Evolutionary conservation across 2,888 invertebrate species (phyloP).

Genomic region (Pasiphila rectangulata): DNA sequence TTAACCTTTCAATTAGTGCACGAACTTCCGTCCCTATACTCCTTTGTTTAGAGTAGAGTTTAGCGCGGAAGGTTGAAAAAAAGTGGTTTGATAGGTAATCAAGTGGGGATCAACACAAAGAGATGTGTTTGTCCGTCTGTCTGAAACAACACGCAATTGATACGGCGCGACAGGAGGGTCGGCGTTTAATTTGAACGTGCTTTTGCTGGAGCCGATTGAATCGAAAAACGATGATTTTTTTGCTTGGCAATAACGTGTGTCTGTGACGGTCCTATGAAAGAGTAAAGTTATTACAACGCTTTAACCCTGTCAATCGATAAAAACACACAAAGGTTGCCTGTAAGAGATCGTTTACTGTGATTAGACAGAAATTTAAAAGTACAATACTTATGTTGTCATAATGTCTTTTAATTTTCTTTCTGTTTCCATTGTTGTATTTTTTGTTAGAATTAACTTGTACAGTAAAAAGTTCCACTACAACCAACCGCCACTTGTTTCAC

Average conservation of each 20-base stretch:
- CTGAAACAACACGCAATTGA: constrained; percentile 69
- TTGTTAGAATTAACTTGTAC: too few relatives aligned
- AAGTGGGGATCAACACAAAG: constrained; percentile 56
- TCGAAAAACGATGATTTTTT: constrained; percentile 34
- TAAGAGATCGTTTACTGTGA: too few relatives aligned
- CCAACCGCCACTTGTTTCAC: too few relatives aligned
- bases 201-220: constrained; percentile 30
- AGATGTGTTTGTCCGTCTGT: constrained; percentile 65
- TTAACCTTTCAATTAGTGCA: constrained; percentile 17
- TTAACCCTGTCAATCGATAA: too few relatives aligned
- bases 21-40: constrained; percentile 36
- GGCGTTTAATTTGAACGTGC: constrained; percentile 53
- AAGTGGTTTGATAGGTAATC: constrained; percentile 63
- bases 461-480: too few relatives aligned
- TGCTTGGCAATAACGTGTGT: constrained; percentile 12
- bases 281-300: too few relatives aligned
- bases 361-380: too few relatives aligned
- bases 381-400: too few relatives aligned
- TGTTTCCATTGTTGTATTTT: too few relatives aligned
- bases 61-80: constrained; percentile 26
- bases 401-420: too few relatives aligned
- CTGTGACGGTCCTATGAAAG: too few relatives aligned
- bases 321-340: too few relatives aligned
- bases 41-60: constrained; percentile 30
- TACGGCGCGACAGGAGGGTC: constrained; percentile 57